These are phyloP conservation scores for Gasterosteus aculeatus DNA, from an alignment of 2,113 vertebrate genomes.

Conservation along the genomic window DNA sequence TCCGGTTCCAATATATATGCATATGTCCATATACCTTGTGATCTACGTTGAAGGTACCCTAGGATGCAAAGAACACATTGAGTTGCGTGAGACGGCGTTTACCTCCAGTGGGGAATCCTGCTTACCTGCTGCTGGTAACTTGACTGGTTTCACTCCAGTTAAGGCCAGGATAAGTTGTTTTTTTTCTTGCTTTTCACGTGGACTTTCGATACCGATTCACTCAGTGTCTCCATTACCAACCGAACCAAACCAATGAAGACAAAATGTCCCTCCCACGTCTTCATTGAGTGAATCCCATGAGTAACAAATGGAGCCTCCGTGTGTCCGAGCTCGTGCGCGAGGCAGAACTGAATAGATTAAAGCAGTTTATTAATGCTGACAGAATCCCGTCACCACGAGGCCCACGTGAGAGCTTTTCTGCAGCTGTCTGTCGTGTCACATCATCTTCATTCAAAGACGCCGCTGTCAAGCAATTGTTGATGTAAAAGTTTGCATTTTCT, in stretches of 20 bases:
- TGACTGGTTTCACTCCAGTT: constrained; percentile 6
- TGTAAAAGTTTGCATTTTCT: neutral
- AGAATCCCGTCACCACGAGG: neutral
- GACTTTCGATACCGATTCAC: constrained; percentile 28
- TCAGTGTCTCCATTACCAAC: neutral
- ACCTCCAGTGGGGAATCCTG: constrained; percentile 13
- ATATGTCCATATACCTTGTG: neutral
- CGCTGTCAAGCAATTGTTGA: neutral
- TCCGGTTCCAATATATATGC: too few species aligned
- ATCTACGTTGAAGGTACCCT: constrained; percentile 17
- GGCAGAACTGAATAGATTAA: neutral
- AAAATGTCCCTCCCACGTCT: constrained; percentile 3
- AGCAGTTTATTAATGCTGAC: neutral
- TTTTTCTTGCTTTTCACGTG: constrained; percentile 22
- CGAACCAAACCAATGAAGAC: constrained; percentile 28
- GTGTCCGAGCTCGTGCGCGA: neutral
- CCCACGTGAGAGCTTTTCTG: neutral
- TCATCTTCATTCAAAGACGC: neutral
- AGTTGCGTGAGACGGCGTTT: constrained; percentile 22
- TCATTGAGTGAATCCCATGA: neutral
- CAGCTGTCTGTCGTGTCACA: neutral
- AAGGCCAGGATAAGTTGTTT: constrained; percentile 12
- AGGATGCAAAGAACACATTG: constrained; percentile 17
- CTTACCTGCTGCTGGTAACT: constrained; percentile 30
- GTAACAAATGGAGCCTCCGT: neutral